Conservation (phyloP, 2,113 vertebrate genomes). For the Acanthochromis polyacanthus region DNA sequence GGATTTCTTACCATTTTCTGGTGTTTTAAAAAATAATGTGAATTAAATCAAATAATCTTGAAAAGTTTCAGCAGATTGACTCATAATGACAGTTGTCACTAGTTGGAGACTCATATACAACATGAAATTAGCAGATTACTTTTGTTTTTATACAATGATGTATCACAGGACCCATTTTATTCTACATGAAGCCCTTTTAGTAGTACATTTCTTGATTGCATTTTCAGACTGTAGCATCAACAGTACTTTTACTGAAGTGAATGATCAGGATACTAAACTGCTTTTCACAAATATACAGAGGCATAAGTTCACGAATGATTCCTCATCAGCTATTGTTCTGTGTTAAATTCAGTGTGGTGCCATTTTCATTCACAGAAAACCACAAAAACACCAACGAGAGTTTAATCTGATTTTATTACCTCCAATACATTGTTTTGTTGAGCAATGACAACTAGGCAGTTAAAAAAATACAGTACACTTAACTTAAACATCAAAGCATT, state of each 20-base stretch:
- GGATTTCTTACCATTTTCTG: no score
- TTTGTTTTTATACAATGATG: no score
- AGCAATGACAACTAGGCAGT: slow-evolving; percentile 82
- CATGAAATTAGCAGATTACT: no score
- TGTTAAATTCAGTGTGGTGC: background rate
- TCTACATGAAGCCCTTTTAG: no score
- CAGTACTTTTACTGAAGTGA: background rate
- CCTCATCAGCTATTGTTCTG: background rate
- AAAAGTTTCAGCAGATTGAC: no score
- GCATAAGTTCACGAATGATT: background rate
- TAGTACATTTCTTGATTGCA: no score
- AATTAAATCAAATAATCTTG: no score
- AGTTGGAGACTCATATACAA: no score
- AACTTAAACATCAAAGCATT: slow-evolving; percentile 82
- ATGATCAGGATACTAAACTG: background rate
- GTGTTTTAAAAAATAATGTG: no score
- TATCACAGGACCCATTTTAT: no score
- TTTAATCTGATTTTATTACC: slow-evolving; percentile 83
- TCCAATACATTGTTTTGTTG: slow-evolving; percentile 79
- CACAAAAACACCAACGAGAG: slow-evolving; percentile 27
- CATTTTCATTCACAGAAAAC: slow-evolving; percentile 13
- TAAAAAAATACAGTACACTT: slow-evolving; percentile 85
- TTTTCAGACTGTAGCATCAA: background rate
- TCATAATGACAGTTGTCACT: no score
- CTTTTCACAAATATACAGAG: background rate